Evolutionary conservation across 2,797 vertebrate species (phyloP).

Genomic region (Morelia viridis): DNA sequence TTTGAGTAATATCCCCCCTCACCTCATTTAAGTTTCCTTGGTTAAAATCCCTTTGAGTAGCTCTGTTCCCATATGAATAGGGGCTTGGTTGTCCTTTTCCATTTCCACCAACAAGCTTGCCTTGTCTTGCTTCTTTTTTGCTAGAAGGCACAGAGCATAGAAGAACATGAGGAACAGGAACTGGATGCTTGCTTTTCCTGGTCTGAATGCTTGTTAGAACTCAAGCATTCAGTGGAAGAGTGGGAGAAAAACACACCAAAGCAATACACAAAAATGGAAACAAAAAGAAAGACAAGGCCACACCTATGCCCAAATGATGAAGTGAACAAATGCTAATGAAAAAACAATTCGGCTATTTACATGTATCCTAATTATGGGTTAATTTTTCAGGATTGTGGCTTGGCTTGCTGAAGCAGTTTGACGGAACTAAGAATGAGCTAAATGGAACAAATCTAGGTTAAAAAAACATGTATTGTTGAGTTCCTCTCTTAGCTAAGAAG

Average conservation of each 20-base stretch:
- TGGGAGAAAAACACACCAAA: neutral
- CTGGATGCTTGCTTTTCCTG: neutral
- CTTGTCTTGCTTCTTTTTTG: conserved; percentile 66
- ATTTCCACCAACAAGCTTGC: conserved; percentile 14
- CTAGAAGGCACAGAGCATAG: conserved; percentile 42
- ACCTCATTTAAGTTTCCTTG: conserved; percentile 42
- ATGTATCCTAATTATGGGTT: neutral
- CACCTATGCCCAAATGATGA: neutral
- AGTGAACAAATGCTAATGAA: neutral
- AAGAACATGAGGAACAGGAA: neutral
- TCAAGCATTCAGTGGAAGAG: neutral
- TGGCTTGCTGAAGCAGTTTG: neutral
- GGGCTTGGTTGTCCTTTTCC: neutral
- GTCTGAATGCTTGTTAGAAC: neutral
- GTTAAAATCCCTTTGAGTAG: neutral
- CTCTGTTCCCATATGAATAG: neutral
- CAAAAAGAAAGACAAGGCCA: neutral
- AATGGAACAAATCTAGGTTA: neutral
- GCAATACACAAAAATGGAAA: neutral
- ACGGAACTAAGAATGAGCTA: neutral
- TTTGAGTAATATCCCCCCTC: neutral
- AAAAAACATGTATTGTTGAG: neutral
- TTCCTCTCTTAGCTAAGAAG: neutral
- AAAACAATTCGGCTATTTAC: neutral
- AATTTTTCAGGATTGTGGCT: neutral